Evolutionary conservation across 53 echinoderm and acorn worm species (phyloP).

Genomic region (Patiria pectinifera): DNA sequence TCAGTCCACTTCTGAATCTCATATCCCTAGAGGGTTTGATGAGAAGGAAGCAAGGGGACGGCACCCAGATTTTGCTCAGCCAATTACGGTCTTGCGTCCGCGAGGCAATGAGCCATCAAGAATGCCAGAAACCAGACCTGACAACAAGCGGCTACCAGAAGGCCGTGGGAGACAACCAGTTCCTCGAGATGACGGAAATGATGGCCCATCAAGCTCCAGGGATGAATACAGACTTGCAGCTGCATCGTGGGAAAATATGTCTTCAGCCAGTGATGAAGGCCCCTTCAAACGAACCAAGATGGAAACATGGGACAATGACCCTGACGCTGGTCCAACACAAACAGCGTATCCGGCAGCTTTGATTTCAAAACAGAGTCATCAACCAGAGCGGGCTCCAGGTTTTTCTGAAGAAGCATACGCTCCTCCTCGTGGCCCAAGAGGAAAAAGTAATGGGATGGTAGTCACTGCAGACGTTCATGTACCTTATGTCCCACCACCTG

Average conservation of each 20-base stretch:
- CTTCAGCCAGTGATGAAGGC: conserved; percentile 43
- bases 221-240: conserved; percentile 53
- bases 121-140: background rate
- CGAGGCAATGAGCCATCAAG: background rate
- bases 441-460: conserved; percentile 21
- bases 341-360: background rate
- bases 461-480: conserved; percentile 45
- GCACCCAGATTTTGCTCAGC: conserved; percentile 22
- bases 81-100: conserved; percentile 2
- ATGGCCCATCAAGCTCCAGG: conserved; percentile 14
- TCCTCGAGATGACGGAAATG: background rate
- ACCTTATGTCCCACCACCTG: conserved; percentile 27
- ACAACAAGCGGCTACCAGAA: background rate
- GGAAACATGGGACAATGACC: conserved; percentile 44
- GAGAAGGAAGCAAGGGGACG: background rate
- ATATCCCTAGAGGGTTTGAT: background rate
- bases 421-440: conserved; percentile 24
- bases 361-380: background rate
- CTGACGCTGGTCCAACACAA: background rate
- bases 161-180: background rate
- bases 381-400: conserved; percentile 39
- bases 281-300: conserved; percentile 21
- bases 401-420: background rate
- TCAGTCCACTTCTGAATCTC: conserved; percentile 26
- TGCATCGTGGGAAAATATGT: conserved; percentile 44